Evolutionary conservation across 2,113 vertebrate species (phyloP).

Genomic region (Gila orcuttii): DNA sequence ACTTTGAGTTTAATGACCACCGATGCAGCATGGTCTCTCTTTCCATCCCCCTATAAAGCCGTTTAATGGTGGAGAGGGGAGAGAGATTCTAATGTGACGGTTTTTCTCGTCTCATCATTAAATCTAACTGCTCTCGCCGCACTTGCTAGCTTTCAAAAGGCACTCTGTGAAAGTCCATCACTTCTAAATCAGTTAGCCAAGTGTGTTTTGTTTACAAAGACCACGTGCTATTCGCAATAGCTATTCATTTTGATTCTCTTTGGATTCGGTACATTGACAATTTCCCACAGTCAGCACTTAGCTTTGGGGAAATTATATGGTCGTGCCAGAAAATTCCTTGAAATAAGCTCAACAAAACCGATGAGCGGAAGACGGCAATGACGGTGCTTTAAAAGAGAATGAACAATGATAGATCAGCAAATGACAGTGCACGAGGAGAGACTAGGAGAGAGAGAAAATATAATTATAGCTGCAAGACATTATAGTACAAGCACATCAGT

Average conservation of each 20-base stretch:
- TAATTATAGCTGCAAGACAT: background rate
- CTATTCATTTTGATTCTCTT: constrained; percentile 29
- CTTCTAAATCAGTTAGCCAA: constrained; percentile 2
- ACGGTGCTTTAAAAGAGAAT: constrained; percentile 4
- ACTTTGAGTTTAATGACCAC: constrained; percentile 38
- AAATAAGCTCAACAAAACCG: background rate
- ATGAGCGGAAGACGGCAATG: background rate
- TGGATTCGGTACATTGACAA: constrained; percentile 4
- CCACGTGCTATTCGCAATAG: constrained; percentile 1
- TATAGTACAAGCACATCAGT: background rate
- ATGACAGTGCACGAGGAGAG: background rate
- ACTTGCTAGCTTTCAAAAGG: background rate
- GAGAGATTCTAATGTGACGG: background rate
- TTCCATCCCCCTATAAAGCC: constrained; percentile 8
- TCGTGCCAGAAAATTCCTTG: background rate
- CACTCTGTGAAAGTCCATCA: background rate
- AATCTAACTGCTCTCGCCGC: background rate
- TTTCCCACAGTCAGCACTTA: constrained; percentile 2
- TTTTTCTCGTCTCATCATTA: constrained; percentile 14
- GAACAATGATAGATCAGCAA: constrained; percentile 18
- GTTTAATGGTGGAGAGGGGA: background rate
- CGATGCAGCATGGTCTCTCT: constrained; percentile 7
- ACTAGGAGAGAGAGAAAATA: background rate
- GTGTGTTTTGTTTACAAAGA: constrained; percentile 26
- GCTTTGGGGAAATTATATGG: constrained; percentile 13